phyloP scores from a whole-genome alignment of 2,113 vertebrate species.

The Oreocharis arfaki region DNA sequence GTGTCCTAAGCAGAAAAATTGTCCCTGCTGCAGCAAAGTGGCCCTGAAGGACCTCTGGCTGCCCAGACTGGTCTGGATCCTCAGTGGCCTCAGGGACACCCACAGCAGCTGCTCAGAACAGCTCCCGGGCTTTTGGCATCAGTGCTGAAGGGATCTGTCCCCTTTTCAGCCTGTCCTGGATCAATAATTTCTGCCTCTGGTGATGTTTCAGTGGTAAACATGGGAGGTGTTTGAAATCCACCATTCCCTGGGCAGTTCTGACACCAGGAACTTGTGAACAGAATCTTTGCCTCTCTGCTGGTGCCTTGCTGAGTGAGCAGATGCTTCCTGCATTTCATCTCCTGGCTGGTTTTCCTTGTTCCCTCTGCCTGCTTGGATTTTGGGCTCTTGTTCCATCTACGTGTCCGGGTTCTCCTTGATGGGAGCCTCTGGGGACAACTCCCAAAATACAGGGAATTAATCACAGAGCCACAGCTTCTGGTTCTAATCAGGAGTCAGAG shows the following conservation, averaged over 20 bases:
- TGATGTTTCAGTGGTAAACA: neutral
- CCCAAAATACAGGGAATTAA: slow-evolving; percentile 16
- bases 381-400: neutral
- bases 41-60: neutral
- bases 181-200: neutral
- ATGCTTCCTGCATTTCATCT: neutral
- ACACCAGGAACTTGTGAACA: neutral
- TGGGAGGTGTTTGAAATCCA: neutral
- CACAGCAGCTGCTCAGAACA: neutral
- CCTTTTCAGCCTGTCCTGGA: neutral
- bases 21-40: neutral
- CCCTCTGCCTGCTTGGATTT: neutral
- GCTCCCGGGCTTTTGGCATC: neutral
- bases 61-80: neutral
- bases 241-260: neutral
- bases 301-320: neutral
- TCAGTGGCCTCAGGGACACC: neutral
- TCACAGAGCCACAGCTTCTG: neutral
- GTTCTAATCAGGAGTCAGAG: slow-evolving; percentile 31
- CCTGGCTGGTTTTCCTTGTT: neutral
- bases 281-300: neutral
- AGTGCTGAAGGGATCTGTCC: neutral
- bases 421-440: neutral
- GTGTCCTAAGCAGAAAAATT: neutral
- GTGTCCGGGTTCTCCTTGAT: neutral